Evolutionary conservation across 2,888 invertebrate genomes (phyloP), one percentile per base, ranked within the genome.

Genomic region (Iselma pallidipennis): DNA sequence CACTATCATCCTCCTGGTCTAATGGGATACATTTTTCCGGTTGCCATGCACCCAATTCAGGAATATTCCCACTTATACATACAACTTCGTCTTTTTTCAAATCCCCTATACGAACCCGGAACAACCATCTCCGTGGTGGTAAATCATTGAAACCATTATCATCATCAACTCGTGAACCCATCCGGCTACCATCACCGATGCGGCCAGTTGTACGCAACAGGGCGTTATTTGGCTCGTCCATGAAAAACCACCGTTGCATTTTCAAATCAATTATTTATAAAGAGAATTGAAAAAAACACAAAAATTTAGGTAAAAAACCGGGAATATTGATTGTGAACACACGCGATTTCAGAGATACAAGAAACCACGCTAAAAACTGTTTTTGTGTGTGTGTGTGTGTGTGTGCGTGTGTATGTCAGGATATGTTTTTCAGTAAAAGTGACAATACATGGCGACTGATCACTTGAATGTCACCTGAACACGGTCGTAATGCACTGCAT

Each of bases 31-130:
- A 85, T 70, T 84, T 84, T 51, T 84, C 84, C 37, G 86, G 85
- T 66, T 87, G 84, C 93, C 93, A 94, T 71, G 85, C 85, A 4
- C 94, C 94, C 54, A 94, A 82, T 64, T 87, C 85, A 25, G 82
- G 79, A 62, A 86, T 87, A 76, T 85, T 88, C 45, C 94, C 94
- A 23, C 88, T 86, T 54, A 94, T 82, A 72, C 88, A 91, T 21
- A 93, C 84, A 61, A 82, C 84, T 80, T 93, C 92, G 60, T 86
- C 87, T 0, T 84, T 78, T 55, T 79, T 80, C 33, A 90, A 76
- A 64, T 84, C 74, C 19, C 84, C 79, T 78, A 82, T 82, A 73
- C 86, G 71, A 57, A 87, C 83, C 76, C 87, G 76, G 72, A 88
- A 89, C 10, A 81, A 78, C 84, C 85, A 86, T 21, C 78, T 68